Conservation (phyloP, 2,888 invertebrate species). For the Meta bourneti region DNA sequence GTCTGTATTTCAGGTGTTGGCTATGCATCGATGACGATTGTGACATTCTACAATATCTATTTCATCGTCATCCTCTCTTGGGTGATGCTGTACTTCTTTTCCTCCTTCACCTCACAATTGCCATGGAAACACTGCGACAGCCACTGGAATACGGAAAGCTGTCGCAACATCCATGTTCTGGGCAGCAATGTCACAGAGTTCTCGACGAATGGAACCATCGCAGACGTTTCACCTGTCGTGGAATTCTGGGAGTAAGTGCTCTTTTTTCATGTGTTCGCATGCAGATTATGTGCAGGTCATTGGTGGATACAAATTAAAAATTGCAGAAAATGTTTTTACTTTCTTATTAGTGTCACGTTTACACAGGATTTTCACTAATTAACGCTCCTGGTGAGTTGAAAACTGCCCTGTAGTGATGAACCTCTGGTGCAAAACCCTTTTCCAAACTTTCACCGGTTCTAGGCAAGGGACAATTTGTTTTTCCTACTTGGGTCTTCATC, state of each 20-base stretch:
- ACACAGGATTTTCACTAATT: no score
- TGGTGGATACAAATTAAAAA: no score
- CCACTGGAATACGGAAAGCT: constrained; percentile 81
- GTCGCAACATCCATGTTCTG: constrained; percentile 78
- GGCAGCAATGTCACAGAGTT: constrained; percentile 78
- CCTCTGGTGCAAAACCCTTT: no score
- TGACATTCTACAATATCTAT: constrained; percentile 77
- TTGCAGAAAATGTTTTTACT: no score
- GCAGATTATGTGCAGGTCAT: no score
- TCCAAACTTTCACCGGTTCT: no score
- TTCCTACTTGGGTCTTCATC: no score
- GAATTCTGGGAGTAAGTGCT: constrained; percentile 78
- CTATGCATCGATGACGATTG: constrained; percentile 78
- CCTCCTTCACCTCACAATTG: constrained; percentile 80
- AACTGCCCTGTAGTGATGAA: no score
- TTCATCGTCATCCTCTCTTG: constrained; percentile 78
- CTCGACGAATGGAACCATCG: constrained; percentile 18
- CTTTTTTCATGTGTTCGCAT: not conserved
- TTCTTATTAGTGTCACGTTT: no score
- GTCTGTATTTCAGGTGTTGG: constrained; percentile 74
- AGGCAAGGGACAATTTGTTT: no score
- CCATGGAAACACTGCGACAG: constrained; percentile 81
- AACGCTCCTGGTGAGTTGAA: no score
- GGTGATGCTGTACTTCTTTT: constrained; percentile 78
- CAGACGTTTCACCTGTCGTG: constrained; percentile 80